Conservation (phyloP, 2,797 vertebrate genomes). For the Molossus alvarezi region DNA sequence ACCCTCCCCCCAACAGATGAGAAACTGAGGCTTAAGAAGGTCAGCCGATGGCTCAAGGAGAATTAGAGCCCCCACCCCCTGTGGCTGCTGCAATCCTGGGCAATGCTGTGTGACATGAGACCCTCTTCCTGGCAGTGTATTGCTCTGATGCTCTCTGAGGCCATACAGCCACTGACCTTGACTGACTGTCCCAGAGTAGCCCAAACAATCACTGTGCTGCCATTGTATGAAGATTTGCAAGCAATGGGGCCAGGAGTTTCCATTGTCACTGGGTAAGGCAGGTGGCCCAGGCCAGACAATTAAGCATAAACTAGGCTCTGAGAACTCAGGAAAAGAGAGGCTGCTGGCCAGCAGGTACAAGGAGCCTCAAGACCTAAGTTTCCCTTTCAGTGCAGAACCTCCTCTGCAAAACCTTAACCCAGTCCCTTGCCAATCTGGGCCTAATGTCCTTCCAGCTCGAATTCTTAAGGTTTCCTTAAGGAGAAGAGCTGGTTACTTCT, state of each 20-base stretch:
- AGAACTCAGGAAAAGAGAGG: constrained; percentile 6
- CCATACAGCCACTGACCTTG: background rate
- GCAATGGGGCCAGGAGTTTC: background rate
- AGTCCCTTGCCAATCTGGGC: background rate
- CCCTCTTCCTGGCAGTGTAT: background rate
- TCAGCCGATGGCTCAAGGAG: background rate
- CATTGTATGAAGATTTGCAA: background rate
- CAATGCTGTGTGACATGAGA: background rate
- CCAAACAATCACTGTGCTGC: background rate
- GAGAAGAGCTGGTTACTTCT: background rate
- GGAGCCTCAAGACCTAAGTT: background rate
- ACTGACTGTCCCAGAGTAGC: background rate
- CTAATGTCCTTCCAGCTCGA: background rate
- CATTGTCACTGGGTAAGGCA: background rate
- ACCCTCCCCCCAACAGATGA: background rate
- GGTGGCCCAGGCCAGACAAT: background rate
- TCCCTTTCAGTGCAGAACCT: background rate
- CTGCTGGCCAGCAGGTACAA: background rate
- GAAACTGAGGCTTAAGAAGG: constrained; percentile 26
- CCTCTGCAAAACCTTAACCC: background rate
- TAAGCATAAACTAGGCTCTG: background rate
- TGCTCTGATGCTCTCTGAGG: background rate
- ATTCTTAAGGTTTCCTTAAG: constrained; percentile 33
- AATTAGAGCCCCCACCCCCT: accelerated
- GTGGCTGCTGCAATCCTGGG: accelerated